A percentile compares a stretch with the other conserved stretches of the same genome.
phyloP scores from a whole-genome alignment of 1,140 invertebrate genomes.

The Choristoneura fumiferana region DNA sequence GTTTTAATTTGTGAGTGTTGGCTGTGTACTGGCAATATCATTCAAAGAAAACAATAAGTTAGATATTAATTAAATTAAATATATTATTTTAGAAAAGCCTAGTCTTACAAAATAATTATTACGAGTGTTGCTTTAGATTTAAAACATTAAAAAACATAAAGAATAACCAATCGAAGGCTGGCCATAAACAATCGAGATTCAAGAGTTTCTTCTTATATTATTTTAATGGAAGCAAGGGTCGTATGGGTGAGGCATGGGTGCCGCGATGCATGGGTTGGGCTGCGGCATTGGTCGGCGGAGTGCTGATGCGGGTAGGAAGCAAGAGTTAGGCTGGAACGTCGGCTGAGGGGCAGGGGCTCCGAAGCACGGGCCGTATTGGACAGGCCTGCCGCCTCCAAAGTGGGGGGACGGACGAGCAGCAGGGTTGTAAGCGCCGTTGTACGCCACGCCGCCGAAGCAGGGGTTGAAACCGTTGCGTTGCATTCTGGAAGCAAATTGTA shows the following conservation, averaged over 20 bases:
- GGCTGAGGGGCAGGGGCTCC: conserved; percentile 15
- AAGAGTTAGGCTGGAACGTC: conserved; percentile 29
- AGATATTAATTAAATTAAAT: too few relatives aligned
- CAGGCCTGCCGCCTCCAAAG: conserved; percentile 4
- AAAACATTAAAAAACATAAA: not conserved
- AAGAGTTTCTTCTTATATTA: not conserved
- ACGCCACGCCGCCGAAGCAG: not conserved
- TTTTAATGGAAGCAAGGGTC: conserved; percentile 37
- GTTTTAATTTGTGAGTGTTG: too few relatives aligned
- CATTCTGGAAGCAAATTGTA: conserved; percentile 29
- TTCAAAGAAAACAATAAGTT: too few relatives aligned
- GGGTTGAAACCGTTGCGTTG: conserved; percentile 20
- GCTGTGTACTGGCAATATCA: too few relatives aligned
- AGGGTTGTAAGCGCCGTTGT: conserved; percentile 5
- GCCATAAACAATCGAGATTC: conserved; percentile 1
- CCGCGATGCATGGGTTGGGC: conserved; percentile 26
- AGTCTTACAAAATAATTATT: conserved; percentile 2
- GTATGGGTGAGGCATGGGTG: conserved; percentile 20
- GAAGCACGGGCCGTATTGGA: conserved; percentile 19
- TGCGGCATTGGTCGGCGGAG: conserved; percentile 24
- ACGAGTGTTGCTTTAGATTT: not conserved
- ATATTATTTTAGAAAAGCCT: not conserved
- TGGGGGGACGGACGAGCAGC: not conserved
- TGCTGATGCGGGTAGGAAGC: conserved; percentile 30
- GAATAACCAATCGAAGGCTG: not conserved